A percentile compares a stretch with the other conserved stretches of the same genome.
Conservation (phyloP, 2,888 invertebrate genomes). For the Cheilosia variabilis region DNA sequence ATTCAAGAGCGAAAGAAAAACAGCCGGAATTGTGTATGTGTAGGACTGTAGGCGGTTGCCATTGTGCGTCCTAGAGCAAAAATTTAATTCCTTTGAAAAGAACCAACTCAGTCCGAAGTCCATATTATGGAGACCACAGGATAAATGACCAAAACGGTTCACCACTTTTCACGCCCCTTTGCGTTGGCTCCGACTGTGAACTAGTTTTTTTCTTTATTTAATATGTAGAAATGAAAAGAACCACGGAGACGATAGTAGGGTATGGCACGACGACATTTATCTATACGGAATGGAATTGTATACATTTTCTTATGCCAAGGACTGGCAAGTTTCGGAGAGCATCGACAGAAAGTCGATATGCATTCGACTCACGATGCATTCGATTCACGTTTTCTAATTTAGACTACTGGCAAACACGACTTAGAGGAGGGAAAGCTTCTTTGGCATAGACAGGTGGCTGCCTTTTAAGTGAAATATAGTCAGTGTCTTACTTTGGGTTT, state of each 20-base stretch:
- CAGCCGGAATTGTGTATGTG: constrained; percentile 1
- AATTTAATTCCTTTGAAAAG: constrained; percentile 9
- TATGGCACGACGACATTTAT: no score
- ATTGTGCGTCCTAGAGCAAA: constrained; percentile 11
- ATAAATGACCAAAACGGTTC: constrained; percentile 51
- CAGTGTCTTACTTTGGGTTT: no score
- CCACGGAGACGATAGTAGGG: no score
- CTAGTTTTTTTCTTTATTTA: no score
- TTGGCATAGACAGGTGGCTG: no score
- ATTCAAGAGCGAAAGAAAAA: constrained; percentile 19
- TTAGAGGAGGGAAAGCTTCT: not conserved
- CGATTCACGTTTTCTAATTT: constrained; percentile 52
- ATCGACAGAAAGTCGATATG: constrained; percentile 16
- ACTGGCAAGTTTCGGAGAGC: not conserved
- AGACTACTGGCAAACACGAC: not conserved
- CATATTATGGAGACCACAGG: constrained; percentile 23
- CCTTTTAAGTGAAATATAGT: no score
- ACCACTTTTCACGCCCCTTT: constrained; percentile 34
- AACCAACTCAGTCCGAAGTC: constrained; percentile 13
- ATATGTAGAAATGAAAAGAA: no score
- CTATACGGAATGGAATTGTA: no score
- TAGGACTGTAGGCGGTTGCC: not conserved
- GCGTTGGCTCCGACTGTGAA: constrained; percentile 1
- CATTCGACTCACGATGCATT: constrained; percentile 45
- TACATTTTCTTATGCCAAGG: not conserved